A percentile compares a stretch with the other conserved stretches of the same genome.
Conservation (phyloP, 2,888 invertebrate genomes). For the Microctonus hyperodae region DNA sequence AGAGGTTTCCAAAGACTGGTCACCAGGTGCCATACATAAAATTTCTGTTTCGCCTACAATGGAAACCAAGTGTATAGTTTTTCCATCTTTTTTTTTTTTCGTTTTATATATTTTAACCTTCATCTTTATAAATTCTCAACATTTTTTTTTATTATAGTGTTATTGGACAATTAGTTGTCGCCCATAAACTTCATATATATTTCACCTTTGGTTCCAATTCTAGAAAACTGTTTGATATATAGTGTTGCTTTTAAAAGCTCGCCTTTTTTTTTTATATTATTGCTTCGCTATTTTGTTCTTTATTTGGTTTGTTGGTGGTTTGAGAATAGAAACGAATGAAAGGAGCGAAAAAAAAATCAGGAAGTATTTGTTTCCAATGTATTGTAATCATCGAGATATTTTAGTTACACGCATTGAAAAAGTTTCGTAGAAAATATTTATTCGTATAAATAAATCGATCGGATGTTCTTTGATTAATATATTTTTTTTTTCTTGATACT, state of each 20-base stretch:
- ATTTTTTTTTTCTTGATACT: too few species aligned
- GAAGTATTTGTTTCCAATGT: background rate
- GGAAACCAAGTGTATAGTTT: background rate
- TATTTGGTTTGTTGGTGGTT: background rate
- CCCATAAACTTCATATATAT: background rate
- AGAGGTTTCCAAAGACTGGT: background rate
- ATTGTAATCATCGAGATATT: background rate
- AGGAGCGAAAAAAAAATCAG: background rate
- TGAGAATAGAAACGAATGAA: background rate
- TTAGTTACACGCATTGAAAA: background rate
- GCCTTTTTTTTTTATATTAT: too few species aligned
- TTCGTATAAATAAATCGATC: background rate
- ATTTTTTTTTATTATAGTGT: background rate
- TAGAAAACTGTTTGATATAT: background rate
- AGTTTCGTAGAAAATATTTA: background rate
- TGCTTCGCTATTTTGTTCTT: background rate
- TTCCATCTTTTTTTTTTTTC: background rate
- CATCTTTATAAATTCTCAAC: background rate
- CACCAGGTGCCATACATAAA: constrained; percentile 1
- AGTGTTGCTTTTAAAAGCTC: background rate
- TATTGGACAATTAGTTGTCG: constrained; percentile 1
- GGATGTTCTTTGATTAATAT: constrained; percentile 28
- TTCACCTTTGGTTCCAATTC: background rate
- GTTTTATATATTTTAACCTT: background rate
- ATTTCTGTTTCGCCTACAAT: constrained; percentile 14